These are phyloP conservation scores for Caiman crocodilus DNA, from an alignment of 2,797 vertebrate species.

Conservation along the genomic window DNA sequence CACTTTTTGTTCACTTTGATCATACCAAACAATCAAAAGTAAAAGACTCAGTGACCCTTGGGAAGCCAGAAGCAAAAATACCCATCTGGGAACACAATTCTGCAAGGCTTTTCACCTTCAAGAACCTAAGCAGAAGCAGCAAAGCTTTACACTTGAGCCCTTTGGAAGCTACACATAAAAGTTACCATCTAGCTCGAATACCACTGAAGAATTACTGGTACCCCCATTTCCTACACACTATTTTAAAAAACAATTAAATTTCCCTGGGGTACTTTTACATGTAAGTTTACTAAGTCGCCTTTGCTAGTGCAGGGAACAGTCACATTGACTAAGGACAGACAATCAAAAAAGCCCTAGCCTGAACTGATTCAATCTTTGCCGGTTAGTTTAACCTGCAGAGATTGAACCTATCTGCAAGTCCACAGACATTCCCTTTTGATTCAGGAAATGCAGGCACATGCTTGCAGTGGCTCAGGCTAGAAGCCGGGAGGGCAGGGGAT, in stretches of 20 bases:
- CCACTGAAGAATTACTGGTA: background rate
- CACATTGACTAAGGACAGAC: too few species aligned
- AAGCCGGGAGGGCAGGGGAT: too few species aligned
- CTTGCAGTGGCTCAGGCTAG: too few species aligned
- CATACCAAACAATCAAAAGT: conserved; percentile 6
- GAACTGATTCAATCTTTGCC: too few species aligned
- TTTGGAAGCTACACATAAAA: background rate
- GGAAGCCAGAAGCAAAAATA: background rate
- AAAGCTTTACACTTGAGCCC: background rate
- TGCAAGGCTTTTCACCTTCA: conserved; percentile 4
- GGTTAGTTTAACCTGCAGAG: too few species aligned
- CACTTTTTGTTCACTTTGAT: conserved; percentile 10
- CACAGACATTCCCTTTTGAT: too few species aligned
- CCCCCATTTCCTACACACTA: background rate
- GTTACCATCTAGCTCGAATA: background rate
- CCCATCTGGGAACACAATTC: background rate
- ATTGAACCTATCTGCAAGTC: too few species aligned
- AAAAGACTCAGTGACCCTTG: background rate
- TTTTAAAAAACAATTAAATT: background rate
- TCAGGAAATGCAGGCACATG: too few species aligned
- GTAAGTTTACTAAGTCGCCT: too few species aligned
- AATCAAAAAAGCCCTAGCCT: too few species aligned
- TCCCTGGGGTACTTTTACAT: too few species aligned
- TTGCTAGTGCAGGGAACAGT: too few species aligned
- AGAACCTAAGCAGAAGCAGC: background rate